Base-by-base conservation (phyloP, 1,140 invertebrate species). In the Steinernema feltiae region DNA sequence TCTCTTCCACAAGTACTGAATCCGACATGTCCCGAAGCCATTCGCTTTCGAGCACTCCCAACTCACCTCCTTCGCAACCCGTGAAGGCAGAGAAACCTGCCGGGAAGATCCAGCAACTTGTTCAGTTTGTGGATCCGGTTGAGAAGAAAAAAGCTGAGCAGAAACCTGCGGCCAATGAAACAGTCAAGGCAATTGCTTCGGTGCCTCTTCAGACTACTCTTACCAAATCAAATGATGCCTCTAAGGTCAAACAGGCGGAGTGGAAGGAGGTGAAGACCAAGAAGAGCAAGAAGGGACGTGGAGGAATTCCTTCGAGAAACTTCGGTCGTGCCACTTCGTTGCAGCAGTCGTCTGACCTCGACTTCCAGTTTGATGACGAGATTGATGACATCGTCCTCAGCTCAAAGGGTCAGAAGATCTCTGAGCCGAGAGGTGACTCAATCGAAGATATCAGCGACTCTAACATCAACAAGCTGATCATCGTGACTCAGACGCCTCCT, bases 321-420 rank as follows among this genome's bases (percentile, higher is more conserved):
- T 41, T 24, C 27, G 69, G 70, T 17, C 24, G 71, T 27, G 31
- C 35, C 53, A 69, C 72, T 63, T 30, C 48, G n/a, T 63, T 48
- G 30, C 29, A 71, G 32, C 78, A 30, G 69, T 69, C 32, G 12
- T 15, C 53, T 21, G 69, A 80, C 86, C 88, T 97, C 74, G 93
- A 96, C 87, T 98, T 98, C 88, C 92, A 95, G 88, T 95, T 98
- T 88, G 95, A 98, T 86, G 94, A 97, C 88, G 95, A 98, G 87
- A 76, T 72, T 46, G 69, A 76, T 27, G 53, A 63, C 7, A 7
- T 63, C 41, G 7, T n/a, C 7, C 41, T n/a, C 24, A 27, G 15
- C 24, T 12, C 53, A 7, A 63, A 63, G 53, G 24, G 53, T 21
- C 3, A 63, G 7, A 63, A 63, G 24, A 3, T 3, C 15, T n/a